phyloP scores from a whole-genome alignment of 2,797 vertebrate species.

The Cuniculus paca region DNA sequence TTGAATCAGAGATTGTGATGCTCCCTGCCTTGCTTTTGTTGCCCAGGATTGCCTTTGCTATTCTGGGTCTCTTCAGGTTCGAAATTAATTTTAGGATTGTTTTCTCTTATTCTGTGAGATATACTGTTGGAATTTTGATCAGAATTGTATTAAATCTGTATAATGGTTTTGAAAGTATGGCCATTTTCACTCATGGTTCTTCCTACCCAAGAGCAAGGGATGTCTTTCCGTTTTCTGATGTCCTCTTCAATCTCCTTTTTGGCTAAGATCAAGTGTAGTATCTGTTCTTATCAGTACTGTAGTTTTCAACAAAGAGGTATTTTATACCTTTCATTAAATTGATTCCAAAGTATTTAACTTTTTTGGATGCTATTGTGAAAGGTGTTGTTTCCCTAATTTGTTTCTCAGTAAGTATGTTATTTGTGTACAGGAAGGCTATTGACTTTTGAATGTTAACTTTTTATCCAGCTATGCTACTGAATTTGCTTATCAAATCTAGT shows the following conservation, averaged over 20 bases:
- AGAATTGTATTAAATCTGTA: not conserved
- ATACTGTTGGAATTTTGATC: not conserved
- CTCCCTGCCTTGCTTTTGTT: not conserved
- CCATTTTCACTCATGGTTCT: not conserved
- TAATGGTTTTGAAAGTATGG: not conserved
- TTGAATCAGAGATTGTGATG: not conserved
- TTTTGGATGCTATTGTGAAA: not conserved
- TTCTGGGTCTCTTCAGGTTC: not conserved
- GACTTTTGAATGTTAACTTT: not conserved
- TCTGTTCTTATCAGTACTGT: not conserved
- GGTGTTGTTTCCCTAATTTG: not conserved
- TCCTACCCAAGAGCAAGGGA: not conserved
- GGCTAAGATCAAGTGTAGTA: no score
- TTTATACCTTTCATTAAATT: not conserved
- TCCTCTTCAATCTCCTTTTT: not conserved
- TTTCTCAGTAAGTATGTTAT: no score
- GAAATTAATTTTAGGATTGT: not conserved
- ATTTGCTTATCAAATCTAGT: not conserved
- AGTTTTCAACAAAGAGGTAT: not conserved
- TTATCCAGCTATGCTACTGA: not conserved
- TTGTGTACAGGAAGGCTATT: no score
- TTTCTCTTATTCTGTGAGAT: not conserved
- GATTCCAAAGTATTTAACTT: not conserved
- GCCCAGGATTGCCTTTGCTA: not conserved
- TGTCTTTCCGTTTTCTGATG: not conserved